Evolutionary conservation across 1,140 invertebrate genomes (phyloP), one percentile per base, ranked within the genome.

Genomic region (Periplaneta americana): DNA sequence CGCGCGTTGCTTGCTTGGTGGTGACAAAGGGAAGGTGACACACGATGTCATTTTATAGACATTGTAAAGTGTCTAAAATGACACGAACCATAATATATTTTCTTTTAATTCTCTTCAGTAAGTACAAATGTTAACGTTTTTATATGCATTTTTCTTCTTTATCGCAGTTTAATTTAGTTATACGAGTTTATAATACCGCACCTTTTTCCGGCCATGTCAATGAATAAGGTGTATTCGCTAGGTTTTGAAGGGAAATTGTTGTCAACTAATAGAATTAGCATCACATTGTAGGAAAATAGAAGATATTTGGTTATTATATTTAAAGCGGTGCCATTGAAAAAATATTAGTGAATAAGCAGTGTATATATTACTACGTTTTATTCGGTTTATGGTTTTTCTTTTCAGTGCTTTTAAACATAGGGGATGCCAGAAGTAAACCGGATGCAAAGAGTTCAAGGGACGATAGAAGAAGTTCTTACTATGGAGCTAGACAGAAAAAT

Each of bases 21-120:
- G n/a, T n/a, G n/a, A n/a, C n/a, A n/a, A n/a, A n/a, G n/a, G n/a
- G n/a, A n/a, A n/a, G n/a, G n/a, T n/a, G n/a, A n/a, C n/a, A n/a
- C n/a, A n/a, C n/a, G n/a, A n/a, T 90, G 22, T 66, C 0, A n/a
- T 66, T 66, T 66, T 66, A n/a, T 66, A n/a, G 28, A 28, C 10
- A 8, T n/a, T 11, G 4, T 66, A 66, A n/a, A n/a, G 22, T n/a
- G 22, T 66, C 22, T n/a, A 66, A 28, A 5, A 66, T 66, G 48
- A 66, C 48, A 66, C 48, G 48, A 28, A 28, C 22, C 10, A 8
- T 66, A 66, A n/a, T 66, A 66, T 66, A 66, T 66, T 66, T 66
- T 66, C 48, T 66, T 66, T 8, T 66, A 28, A 11, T 66, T n/a
- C n/a, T 66, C 28, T 66, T 66, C 48, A 6, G 48, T 66, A 66